These are phyloP conservation scores for Monodelphis domestica DNA, from an alignment of 2,797 vertebrate genomes.

Conservation along the genomic window DNA sequence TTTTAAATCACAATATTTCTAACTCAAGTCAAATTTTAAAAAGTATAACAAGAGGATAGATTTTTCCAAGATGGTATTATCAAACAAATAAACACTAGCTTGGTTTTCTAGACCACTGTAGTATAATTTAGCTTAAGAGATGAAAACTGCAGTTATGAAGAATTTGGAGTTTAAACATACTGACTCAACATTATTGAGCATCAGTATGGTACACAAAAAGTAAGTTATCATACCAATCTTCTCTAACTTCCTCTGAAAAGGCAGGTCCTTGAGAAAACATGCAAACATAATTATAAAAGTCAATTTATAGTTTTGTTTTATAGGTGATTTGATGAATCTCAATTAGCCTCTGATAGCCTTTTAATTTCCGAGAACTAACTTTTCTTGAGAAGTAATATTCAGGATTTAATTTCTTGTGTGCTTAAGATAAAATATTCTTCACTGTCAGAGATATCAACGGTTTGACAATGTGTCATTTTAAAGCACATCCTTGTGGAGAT, in stretches of 20 bases:
- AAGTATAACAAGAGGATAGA: background rate
- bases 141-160: background rate
- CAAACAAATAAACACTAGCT: background rate
- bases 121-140: background rate
- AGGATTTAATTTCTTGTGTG: background rate
- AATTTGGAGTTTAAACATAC: background rate
- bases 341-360: background rate
- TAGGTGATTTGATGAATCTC: background rate
- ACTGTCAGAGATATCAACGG: background rate
- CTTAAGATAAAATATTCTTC: slow-evolving; percentile 22
- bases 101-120: background rate
- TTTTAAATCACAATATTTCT: background rate
- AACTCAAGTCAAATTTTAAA: slow-evolving; percentile 14
- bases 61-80: background rate
- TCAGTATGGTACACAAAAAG: background rate
- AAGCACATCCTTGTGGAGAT: background rate
- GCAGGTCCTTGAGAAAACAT: slow-evolving; percentile 25
- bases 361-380: background rate
- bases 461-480: background rate
- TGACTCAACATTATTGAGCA: background rate
- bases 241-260: slow-evolving; percentile 18
- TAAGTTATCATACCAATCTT: slow-evolving; percentile 4
- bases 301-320: background rate
- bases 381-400: background rate
- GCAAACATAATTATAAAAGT: background rate